A percentile compares a stretch with the other conserved stretches of the same genome.
Evolutionary conservation across 1,140 invertebrate genomes (phyloP).

Genomic region (Drosophila prosaltans): DNA sequence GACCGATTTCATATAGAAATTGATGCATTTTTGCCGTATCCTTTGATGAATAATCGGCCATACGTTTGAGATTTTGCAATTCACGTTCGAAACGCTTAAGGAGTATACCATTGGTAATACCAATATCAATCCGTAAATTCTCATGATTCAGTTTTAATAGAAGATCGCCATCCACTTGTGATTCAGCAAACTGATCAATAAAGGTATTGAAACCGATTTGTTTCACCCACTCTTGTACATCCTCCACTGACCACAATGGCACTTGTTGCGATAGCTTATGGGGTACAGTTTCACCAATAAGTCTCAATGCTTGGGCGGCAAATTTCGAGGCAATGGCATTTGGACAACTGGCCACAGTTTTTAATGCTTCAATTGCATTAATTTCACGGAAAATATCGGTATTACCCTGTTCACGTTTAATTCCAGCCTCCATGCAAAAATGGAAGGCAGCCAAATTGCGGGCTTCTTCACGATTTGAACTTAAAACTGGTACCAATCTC

Average conservation of each 20-base stretch:
- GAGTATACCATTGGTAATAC: conserved; percentile 96
- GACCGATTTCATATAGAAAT: conserved; percentile 93
- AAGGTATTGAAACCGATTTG: conserved; percentile 97
- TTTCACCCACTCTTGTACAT: conserved; percentile 99
- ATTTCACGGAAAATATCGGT: conserved; percentile 97
- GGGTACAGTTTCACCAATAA: conserved; percentile 98
- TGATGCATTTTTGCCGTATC: conserved; percentile 96
- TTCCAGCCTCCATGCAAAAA: conserved; percentile 99
- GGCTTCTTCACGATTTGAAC: conserved; percentile 97
- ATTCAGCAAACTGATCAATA: conserved; percentile 92
- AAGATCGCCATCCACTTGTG: conserved; percentile 98
- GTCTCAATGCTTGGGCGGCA: conserved; percentile 95
- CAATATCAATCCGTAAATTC: conserved; percentile 96
- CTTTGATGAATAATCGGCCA: conserved; percentile 98
- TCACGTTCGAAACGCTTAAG: conserved; percentile 97
- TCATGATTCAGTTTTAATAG: conserved; percentile 96
- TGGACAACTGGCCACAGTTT: conserved; percentile 98
- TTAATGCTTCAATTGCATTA: conserved; percentile 96
- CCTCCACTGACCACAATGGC: conserved; percentile 97
- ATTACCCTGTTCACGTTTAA: conserved; percentile 98
- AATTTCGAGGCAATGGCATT: conserved; percentile 99
- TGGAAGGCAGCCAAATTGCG: conserved; percentile 98
- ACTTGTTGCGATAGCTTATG: conserved; percentile 99
- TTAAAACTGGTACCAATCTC: conserved; percentile 96
- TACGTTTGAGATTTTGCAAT: conserved; percentile 96